A percentile compares a stretch with the other conserved stretches of the same genome.
Evolutionary conservation across 2,888 invertebrate genomes (phyloP).

Genomic region (Bruchidius siliquastri): DNA sequence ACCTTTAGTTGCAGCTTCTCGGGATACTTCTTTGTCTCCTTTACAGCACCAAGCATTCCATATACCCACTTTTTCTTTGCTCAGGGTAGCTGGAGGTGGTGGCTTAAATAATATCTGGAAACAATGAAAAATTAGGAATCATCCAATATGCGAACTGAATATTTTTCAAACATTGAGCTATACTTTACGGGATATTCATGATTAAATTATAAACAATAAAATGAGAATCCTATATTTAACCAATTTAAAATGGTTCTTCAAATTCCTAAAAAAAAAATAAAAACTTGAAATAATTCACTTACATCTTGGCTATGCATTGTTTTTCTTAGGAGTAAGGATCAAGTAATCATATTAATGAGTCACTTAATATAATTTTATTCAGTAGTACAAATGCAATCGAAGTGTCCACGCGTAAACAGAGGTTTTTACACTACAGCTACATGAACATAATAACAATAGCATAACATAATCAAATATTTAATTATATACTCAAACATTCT

Average conservation of each 20-base stretch:
- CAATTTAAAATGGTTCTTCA: too few species aligned
- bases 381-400: not conserved
- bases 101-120: conserved; percentile 10
- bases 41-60: conserved; percentile 64
- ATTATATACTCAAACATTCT: too few species aligned
- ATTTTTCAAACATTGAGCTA: not conserved
- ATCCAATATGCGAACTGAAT: not conserved
- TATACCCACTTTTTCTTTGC: conserved; percentile 43
- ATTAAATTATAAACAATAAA: too few species aligned
- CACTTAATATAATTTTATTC: not conserved
- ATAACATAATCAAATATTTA: too few species aligned
- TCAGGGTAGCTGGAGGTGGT: conserved; percentile 35
- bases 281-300: too few species aligned
- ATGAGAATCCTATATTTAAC: too few species aligned
- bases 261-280: too few species aligned
- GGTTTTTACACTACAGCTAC: not conserved
- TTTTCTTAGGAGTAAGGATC: not conserved
- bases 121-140: not conserved
- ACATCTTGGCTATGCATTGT: not conserved
- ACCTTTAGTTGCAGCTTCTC: conserved; percentile 66
- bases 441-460: not conserved
- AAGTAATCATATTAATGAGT: not conserved
- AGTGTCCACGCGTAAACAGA: not conserved
- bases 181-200: too few species aligned
- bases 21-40: conserved; percentile 59